A percentile compares a stretch with the other conserved stretches of the same genome.
Evolutionary conservation across 1,140 invertebrate species (phyloP).

Genomic region (Mamestra configurata): DNA sequence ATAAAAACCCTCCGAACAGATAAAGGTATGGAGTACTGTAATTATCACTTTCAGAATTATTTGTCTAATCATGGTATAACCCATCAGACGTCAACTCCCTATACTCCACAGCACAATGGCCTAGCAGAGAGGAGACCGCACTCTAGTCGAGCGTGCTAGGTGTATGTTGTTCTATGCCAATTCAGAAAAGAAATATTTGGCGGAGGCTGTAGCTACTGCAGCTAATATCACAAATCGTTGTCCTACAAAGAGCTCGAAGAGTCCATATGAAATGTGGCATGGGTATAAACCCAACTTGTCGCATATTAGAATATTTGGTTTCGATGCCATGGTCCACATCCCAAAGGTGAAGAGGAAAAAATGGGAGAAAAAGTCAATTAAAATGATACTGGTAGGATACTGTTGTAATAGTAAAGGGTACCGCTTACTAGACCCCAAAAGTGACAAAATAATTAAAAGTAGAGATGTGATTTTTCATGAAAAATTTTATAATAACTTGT

Average conservation of each 20-base stretch:
- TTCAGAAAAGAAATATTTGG: neutral
- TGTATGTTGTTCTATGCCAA: neutral
- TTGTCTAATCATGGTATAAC: neutral
- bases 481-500: conserved; percentile 1
- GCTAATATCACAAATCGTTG: neutral
- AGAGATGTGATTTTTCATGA: conserved; percentile 56
- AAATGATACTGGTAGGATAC: conserved; percentile 69
- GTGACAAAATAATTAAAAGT: conserved; percentile 47
- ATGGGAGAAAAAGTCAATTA: conserved; percentile 65
- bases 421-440: conserved; percentile 52
- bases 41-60: neutral
- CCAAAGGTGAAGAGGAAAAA: conserved; percentile 70
- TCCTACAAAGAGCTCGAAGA: neutral
- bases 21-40: neutral
- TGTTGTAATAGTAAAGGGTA: conserved; percentile 65
- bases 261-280: conserved; percentile 58
- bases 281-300: conserved; percentile 61
- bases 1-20: neutral
- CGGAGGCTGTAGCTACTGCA: neutral
- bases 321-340: conserved; percentile 70
- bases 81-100: neutral
- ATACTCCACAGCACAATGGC: neutral
- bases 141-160: neutral
- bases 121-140: neutral
- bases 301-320: conserved; percentile 81